A percentile compares a stretch with the other conserved stretches of the same genome.
These are phyloP conservation scores for Hipposideros armiger DNA, from an alignment of 2,113 vertebrate species.

Conservation along the genomic window DNA sequence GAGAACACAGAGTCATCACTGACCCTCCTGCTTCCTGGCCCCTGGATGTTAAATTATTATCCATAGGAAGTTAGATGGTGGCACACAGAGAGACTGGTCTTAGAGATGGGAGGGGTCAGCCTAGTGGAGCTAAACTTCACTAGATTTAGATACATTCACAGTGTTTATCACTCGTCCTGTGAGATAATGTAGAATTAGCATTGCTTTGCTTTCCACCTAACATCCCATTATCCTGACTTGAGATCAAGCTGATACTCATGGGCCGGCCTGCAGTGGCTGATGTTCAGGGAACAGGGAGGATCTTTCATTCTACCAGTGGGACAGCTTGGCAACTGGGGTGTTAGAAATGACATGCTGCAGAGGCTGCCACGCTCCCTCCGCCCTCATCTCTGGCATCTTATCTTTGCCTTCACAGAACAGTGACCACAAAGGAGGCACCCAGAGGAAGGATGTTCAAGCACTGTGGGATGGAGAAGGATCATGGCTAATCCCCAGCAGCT, in stretches of 20 bases:
- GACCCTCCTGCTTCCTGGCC: background rate
- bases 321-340: background rate
- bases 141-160: background rate
- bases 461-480: background rate
- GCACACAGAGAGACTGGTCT: background rate
- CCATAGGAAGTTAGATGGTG: background rate
- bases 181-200: background rate
- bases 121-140: background rate
- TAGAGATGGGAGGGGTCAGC: background rate
- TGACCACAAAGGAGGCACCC: background rate
- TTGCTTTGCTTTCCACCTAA: background rate
- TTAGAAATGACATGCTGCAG: background rate
- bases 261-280: background rate
- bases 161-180: background rate
- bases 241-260: background rate
- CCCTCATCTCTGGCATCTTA: conserved; percentile 50
- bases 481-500: conserved; percentile 67
- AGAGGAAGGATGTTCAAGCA: background rate
- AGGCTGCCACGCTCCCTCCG: background rate
- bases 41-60: background rate
- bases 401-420: conserved; percentile 59
- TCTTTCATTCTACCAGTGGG: background rate
- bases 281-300: background rate
- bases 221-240: background rate
- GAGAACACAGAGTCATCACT: background rate